These are phyloP conservation scores for Spodoptera frugiperda DNA, from an alignment of 1,140 invertebrate genomes.

Conservation along the genomic window DNA sequence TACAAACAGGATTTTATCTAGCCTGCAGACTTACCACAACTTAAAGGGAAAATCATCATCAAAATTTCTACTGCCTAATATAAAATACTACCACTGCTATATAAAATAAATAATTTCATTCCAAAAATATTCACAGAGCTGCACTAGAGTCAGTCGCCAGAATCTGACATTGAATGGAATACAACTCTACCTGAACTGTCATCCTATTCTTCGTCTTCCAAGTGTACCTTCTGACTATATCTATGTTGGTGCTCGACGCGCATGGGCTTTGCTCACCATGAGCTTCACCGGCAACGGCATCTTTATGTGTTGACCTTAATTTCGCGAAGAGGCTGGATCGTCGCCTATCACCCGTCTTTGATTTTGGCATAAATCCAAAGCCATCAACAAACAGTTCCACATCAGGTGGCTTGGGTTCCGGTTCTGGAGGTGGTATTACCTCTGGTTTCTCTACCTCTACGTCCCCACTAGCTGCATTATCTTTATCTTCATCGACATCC, in stretches of 20 bases:
- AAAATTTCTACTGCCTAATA: no score
- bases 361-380: slow-evolving; percentile 79
- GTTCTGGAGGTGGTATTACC: slow-evolving; percentile 38
- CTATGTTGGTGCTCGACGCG: slow-evolving; percentile 75
- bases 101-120: no score
- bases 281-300: slow-evolving; percentile 16
- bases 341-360: neutral
- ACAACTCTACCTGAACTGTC: slow-evolving; percentile 84
- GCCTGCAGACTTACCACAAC: no score
- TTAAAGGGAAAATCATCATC: no score
- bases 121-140: no score
- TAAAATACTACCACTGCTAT: no score
- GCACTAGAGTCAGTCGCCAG: neutral
- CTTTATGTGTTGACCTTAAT: neutral
- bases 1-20: no score
- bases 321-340: slow-evolving; percentile 11
- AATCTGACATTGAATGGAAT: neutral
- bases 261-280: slow-evolving; percentile 61
- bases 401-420: slow-evolving; percentile 66
- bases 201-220: slow-evolving; percentile 89
- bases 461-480: slow-evolving; percentile 66
- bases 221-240: slow-evolving; percentile 87
- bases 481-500: slow-evolving; percentile 56
- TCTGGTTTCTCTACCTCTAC: slow-evolving; percentile 19
- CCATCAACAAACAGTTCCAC: slow-evolving; percentile 77